phyloP scores from a whole-genome alignment of 2,888 invertebrate species.

The Scaptomyza tumidula region DNA sequence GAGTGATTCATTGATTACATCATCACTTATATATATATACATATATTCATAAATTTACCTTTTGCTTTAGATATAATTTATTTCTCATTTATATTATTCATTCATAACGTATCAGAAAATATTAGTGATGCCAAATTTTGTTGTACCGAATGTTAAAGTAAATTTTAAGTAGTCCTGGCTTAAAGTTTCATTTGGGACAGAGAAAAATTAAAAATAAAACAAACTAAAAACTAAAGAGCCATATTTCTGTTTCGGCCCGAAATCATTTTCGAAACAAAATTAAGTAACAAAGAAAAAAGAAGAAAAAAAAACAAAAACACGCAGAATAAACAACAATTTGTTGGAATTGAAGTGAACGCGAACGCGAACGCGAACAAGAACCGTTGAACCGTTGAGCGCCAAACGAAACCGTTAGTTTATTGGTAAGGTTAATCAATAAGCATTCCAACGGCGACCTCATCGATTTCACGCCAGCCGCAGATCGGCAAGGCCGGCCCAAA shows the following conservation, averaged over 20 bases:
- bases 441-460: conserved; percentile 49
- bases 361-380: too few species aligned
- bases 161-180: conserved; percentile 11
- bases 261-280: neutral
- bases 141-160: neutral
- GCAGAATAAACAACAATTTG: neutral
- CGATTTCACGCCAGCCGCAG: conserved; percentile 26
- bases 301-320: too few species aligned
- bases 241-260: neutral
- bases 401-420: too few species aligned
- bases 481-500: conserved; percentile 39
- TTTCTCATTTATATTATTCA: too few species aligned
- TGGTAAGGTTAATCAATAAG: too few species aligned
- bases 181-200: conserved; percentile 25
- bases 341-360: neutral
- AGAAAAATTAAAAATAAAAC: neutral
- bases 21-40: too few species aligned
- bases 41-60: too few species aligned
- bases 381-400: too few species aligned
- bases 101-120: too few species aligned
- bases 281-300: neutral
- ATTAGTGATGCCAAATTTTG: too few species aligned
- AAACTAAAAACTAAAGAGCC: neutral
- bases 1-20: too few species aligned
- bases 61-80: too few species aligned